Evolutionary conservation across 2,888 invertebrate genomes (phyloP).

Genomic region (Sinotaia quadrata): DNA sequence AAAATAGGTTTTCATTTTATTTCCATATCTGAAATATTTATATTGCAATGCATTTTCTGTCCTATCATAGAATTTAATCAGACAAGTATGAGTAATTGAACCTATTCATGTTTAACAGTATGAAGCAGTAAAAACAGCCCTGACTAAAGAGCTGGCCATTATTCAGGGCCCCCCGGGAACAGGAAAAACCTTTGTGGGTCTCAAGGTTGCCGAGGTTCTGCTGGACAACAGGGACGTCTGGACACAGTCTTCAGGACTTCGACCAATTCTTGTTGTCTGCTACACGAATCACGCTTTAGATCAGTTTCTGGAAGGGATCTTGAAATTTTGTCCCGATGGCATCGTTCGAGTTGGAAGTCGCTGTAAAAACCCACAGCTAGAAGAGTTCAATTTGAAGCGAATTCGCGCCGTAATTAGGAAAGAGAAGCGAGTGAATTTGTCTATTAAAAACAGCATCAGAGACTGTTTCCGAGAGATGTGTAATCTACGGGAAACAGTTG

Average conservation of each 20-base stretch:
- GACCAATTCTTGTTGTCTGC: conserved; percentile 41
- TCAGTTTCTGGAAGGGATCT: conserved; percentile 44
- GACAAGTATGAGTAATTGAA: too few species aligned
- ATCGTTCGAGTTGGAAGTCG: conserved; percentile 66
- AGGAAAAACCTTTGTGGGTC: conserved; percentile 86
- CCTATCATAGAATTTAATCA: too few species aligned
- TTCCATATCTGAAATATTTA: too few species aligned
- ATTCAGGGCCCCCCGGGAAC: conserved; percentile 84
- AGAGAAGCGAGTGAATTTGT: not conserved
- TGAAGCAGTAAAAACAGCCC: conserved; percentile 59
- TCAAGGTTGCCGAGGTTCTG: conserved; percentile 80
- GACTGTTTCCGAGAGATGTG: conserved; percentile 39
- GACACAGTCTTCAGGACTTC: not conserved
- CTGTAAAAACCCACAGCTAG: conserved; percentile 48
- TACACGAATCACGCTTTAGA: conserved; percentile 71
- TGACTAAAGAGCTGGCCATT: conserved; percentile 65
- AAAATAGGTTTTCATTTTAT: too few species aligned
- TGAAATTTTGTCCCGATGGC: conserved; percentile 40
- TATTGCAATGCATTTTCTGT: too few species aligned
- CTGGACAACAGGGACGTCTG: conserved; percentile 75
- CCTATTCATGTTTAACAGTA: conserved; percentile 44
- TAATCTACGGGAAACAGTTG: conserved; percentile 35
- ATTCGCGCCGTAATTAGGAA: not conserved
- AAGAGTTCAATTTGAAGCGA: conserved; percentile 42
- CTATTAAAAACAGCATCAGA: conserved; percentile 38